Evolutionary conservation across 2,113 vertebrate genomes (phyloP).

Genomic region (Seriola dumerili): DNA sequence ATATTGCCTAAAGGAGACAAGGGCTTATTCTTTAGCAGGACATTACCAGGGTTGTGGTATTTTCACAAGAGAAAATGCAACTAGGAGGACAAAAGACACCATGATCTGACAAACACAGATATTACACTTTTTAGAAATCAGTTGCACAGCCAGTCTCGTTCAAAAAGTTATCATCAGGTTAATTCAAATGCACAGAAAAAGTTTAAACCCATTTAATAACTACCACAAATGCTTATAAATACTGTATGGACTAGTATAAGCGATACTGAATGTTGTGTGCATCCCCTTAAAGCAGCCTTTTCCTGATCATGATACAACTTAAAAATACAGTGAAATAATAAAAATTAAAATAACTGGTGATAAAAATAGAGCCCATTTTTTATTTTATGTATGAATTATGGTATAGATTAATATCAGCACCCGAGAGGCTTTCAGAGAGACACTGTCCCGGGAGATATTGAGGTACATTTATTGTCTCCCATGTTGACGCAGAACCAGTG

Average conservation of each 20-base stretch:
- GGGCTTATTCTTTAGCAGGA: background rate
- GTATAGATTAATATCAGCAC: background rate
- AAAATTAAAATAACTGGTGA: background rate
- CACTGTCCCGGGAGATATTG: slow-evolving; percentile 41
- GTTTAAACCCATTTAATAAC: background rate
- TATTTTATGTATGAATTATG: background rate
- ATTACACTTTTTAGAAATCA: background rate
- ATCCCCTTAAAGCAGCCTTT: background rate
- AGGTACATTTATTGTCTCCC: slow-evolving; percentile 31
- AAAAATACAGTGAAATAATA: background rate
- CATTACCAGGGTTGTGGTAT: background rate
- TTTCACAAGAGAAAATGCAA: slow-evolving; percentile 4
- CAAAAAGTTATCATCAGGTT: slow-evolving; percentile 3
- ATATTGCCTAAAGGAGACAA: slow-evolving; percentile 5
- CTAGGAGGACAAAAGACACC: background rate
- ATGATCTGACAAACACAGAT: background rate
- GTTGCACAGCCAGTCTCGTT: background rate
- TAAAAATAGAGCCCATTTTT: background rate
- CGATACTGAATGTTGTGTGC: background rate
- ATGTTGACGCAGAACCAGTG: slow-evolving; percentile 19
- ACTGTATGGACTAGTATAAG: background rate
- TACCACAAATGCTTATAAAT: background rate
- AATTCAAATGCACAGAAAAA: background rate
- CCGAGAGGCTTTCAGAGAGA: slow-evolving; percentile 1
- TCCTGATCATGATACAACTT: slow-evolving; percentile 9